Evolutionary conservation across 2,888 invertebrate genomes (phyloP).

Genomic region (Dilophus febrilis): DNA sequence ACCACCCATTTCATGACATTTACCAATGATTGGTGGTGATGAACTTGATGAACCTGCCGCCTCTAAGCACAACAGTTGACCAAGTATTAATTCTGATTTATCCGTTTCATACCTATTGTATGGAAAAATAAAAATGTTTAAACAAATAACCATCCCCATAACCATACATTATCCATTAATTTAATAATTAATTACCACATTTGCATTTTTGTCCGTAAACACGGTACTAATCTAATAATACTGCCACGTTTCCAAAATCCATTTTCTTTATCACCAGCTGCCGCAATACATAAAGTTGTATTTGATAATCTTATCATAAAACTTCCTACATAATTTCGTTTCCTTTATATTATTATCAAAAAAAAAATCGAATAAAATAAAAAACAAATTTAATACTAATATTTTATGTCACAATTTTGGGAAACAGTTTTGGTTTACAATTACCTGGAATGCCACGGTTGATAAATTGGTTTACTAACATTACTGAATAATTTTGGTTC

Average conservation of each 20-base stretch:
- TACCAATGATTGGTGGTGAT: constrained; percentile 54
- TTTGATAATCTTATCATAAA: constrained; percentile 57
- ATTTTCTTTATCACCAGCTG: constrained; percentile 50
- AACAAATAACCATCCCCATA: too few species aligned
- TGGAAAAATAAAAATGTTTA: too few species aligned
- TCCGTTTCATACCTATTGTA: constrained; percentile 57
- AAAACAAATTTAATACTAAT: background rate
- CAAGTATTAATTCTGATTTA: constrained; percentile 65
- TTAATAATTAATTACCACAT: constrained; percentile 30
- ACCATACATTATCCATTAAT: background rate
- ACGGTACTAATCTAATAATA: constrained; percentile 47
- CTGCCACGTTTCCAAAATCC: constrained; percentile 49
- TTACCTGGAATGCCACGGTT: constrained; percentile 66
- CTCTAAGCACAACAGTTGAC: constrained; percentile 72
- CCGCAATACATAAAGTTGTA: constrained; percentile 61
- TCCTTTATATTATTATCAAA: too few species aligned
- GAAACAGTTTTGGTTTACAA: too few species aligned
- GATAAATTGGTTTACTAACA: constrained; percentile 42
- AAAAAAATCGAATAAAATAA: too few species aligned
- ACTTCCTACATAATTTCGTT: constrained; percentile 53
- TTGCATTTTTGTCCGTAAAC: constrained; percentile 52
- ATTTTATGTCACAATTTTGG: background rate
- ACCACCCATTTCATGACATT: constrained; percentile 85
- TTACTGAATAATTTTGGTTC: constrained; percentile 41
- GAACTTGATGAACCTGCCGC: constrained; percentile 36